Conservation (phyloP, 2,888 invertebrate genomes). For the Volucella zonaria region DNA sequence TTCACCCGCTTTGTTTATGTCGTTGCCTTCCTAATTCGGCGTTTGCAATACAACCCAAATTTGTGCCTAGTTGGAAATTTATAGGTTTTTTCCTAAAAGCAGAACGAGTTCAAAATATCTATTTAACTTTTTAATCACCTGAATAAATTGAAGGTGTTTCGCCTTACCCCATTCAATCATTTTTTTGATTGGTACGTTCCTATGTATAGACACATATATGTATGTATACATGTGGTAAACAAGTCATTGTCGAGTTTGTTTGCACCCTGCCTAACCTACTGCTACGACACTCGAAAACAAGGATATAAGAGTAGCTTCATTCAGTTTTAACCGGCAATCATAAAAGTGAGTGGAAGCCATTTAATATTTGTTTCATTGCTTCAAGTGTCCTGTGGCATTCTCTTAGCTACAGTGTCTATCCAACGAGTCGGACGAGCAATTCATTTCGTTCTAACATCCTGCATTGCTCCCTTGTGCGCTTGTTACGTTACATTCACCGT, state of each 20-base stretch:
- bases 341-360: conserved; percentile 35
- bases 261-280: neutral
- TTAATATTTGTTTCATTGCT: conserved; percentile 51
- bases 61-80: no score
- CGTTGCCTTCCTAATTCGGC: no score
- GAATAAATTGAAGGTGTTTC: no score
- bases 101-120: no score
- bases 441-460: conserved; percentile 48
- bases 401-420: conserved; percentile 14
- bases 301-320: neutral
- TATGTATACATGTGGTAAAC: neutral
- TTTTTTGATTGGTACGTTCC: no score
- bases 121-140: no score
- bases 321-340: conserved; percentile 23
- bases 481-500: conserved; percentile 41
- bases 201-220: neutral
- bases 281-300: neutral
- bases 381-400: conserved; percentile 3
- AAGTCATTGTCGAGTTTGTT: conserved; percentile 9
- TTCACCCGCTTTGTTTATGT: no score
- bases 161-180: no score
- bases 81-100: no score
- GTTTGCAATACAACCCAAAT: no score
- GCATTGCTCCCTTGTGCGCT: conserved; percentile 44
- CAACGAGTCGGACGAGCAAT: conserved; percentile 42